phyloP scores from a whole-genome alignment of 2,888 invertebrate species.

The Geotrupes spiniger region DNA sequence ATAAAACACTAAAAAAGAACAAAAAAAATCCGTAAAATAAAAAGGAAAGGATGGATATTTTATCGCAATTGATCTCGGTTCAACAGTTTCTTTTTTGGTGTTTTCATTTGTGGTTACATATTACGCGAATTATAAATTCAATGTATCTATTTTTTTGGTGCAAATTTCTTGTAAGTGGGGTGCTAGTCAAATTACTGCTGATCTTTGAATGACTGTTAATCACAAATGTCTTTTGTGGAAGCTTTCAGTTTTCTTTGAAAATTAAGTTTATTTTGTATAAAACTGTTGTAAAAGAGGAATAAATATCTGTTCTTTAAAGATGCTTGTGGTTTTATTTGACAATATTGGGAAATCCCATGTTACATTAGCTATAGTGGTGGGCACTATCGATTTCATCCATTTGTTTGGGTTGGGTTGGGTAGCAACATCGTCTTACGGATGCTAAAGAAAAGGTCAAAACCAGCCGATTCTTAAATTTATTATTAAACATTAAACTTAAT shows the following conservation, averaged over 20 bases:
- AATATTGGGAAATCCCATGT: too few species aligned
- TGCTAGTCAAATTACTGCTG: slow-evolving; percentile 19
- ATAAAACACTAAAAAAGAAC: slow-evolving; percentile 32
- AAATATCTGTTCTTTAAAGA: slow-evolving; percentile 38
- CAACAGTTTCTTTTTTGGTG: slow-evolving; percentile 23
- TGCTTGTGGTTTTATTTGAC: too few species aligned
- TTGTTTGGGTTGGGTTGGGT: too few species aligned
- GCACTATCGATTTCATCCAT: too few species aligned
- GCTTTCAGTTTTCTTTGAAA: slow-evolving; percentile 32
- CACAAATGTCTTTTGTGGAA: slow-evolving; percentile 31
- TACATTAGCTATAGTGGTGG: too few species aligned
- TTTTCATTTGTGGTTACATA: slow-evolving; percentile 16
- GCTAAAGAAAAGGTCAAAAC: too few species aligned
- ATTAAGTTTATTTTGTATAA: slow-evolving; percentile 28
- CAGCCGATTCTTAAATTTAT: too few species aligned
- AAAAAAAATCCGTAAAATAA: slow-evolving; percentile 49
- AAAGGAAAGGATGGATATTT: slow-evolving; percentile 40
- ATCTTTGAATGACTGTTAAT: slow-evolving; percentile 23
- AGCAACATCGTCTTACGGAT: too few species aligned
- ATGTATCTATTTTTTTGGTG: slow-evolving; percentile 13
- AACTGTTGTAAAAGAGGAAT: slow-evolving; percentile 39
- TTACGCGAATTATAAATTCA: slow-evolving; percentile 13
- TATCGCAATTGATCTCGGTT: slow-evolving; percentile 31
- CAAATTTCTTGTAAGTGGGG: slow-evolving; percentile 15
- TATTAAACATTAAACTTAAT: too few species aligned